These are phyloP conservation scores for Lampris incognitus DNA, from an alignment of 2,113 vertebrate species.

Conservation along the genomic window DNA sequence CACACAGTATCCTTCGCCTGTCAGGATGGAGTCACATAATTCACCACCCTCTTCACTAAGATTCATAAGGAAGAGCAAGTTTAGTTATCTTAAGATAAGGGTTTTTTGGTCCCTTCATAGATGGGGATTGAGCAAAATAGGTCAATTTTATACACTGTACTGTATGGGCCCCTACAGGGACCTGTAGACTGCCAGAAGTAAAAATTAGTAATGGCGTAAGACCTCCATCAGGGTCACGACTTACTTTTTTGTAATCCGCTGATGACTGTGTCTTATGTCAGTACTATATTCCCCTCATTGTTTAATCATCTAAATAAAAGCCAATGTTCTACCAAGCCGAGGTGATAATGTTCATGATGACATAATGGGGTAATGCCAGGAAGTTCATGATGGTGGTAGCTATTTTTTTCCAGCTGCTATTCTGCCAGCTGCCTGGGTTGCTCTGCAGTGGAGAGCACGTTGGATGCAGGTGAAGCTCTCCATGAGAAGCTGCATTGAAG, in stretches of 20 bases:
- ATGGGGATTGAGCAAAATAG: too few relatives aligned
- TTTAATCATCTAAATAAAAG: constrained; percentile 10
- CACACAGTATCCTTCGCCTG: too few relatives aligned
- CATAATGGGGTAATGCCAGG: not conserved
- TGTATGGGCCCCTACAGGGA: too few relatives aligned
- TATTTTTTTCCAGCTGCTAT: not conserved
- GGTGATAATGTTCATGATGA: constrained; percentile 12
- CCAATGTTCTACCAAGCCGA: not conserved
- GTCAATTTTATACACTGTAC: too few relatives aligned
- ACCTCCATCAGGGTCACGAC: too few relatives aligned
- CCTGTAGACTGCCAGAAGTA: too few relatives aligned
- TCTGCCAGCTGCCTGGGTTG: constrained; percentile 4
- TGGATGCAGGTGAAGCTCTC: not conserved
- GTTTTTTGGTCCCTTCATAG: too few relatives aligned
- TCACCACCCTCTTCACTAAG: too few relatives aligned
- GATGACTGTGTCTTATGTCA: not conserved
- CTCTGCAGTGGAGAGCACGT: not conserved
- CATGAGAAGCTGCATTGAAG: not conserved
- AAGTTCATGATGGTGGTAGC: not conserved
- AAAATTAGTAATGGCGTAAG: too few relatives aligned
- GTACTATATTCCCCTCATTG: not conserved
- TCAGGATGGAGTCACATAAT: too few relatives aligned
- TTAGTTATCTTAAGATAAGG: too few relatives aligned
- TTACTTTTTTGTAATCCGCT: not conserved
- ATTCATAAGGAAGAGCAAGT: too few relatives aligned